A percentile compares a stretch with the other conserved stretches of the same genome.
Evolutionary conservation across 2,888 invertebrate genomes (phyloP).

Genomic region (Hyles lineata): DNA sequence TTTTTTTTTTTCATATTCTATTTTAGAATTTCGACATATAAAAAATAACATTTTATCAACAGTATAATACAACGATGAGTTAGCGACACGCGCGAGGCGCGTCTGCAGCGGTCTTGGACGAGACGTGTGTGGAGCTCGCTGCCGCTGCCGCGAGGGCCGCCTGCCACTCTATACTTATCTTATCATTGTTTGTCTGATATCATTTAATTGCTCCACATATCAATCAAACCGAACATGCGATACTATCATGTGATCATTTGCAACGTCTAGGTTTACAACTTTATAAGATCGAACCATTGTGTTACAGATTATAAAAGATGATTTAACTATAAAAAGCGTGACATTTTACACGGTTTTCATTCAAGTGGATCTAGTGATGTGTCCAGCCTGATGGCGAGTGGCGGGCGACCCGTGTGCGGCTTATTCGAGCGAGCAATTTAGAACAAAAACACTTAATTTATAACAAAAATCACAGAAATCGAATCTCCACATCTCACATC

Average conservation of each 20-base stretch:
- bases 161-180: neutral
- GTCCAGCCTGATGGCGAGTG: neutral
- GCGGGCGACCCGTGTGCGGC: neutral
- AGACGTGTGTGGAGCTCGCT: slow-evolving; percentile 5
- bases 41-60: slow-evolving; percentile 27
- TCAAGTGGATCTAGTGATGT: neutral
- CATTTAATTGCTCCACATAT: neutral
- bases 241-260: neutral
- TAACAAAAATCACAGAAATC: slow-evolving; percentile 24
- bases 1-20: slow-evolving; percentile 14
- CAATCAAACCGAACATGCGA: neutral
- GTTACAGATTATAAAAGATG: neutral
- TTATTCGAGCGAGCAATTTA: slow-evolving; percentile 13
- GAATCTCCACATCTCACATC: slow-evolving; percentile 18
- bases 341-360: neutral
- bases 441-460: slow-evolving; percentile 24
- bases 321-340: neutral
- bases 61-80: slow-evolving; percentile 18
- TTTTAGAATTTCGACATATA: slow-evolving; percentile 26
- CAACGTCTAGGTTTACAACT: neutral
- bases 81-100: neutral
- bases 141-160: neutral
- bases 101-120: neutral
- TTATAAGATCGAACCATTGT: neutral
- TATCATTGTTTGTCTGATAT: too few relatives aligned